These are phyloP conservation scores for Cordilura impudica DNA, from an alignment of 2,888 invertebrate species.

Conservation along the genomic window DNA sequence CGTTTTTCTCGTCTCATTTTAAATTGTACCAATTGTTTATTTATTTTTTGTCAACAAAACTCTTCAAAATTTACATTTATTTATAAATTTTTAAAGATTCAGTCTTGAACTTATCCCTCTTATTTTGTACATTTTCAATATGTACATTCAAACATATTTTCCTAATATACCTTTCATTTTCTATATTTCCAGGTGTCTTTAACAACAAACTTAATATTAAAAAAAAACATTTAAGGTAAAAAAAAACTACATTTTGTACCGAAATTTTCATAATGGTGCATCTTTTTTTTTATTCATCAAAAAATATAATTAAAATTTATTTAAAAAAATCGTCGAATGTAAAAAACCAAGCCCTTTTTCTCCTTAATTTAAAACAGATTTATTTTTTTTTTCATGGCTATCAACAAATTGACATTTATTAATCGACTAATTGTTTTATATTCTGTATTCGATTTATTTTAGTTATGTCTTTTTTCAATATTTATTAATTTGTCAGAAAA, in stretches of 20 bases:
- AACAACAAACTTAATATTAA: constrained; percentile 16
- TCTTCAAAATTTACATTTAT: no score
- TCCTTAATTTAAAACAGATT: neutral
- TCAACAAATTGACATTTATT: constrained; percentile 31
- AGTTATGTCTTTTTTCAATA: constrained; percentile 19
- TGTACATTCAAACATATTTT: no score
- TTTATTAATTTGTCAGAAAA: constrained; percentile 19
- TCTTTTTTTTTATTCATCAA: constrained; percentile 26
- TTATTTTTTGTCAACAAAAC: no score
- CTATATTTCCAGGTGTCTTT: constrained; percentile 28
- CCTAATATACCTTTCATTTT: neutral
- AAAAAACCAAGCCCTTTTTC: constrained; percentile 15
- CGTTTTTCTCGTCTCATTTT: no score
- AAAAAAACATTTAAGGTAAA: constrained; percentile 52
- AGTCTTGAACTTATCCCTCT: no score
- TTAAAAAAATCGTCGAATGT: constrained; percentile 23
- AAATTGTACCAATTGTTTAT: no score
- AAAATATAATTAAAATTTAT: constrained; percentile 42
- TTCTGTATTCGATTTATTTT: neutral
- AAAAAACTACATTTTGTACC: constrained; percentile 28
- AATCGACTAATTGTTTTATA: neutral
- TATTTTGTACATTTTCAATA: no score
- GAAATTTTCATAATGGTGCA: constrained; percentile 41
- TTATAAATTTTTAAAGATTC: no score
- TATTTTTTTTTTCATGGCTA: neutral